A percentile compares a stretch with the other conserved stretches of the same genome.
Evolutionary conservation across 92 coral and sea anemone genomes (phyloP).

Genomic region (Galaxea fascicularis): DNA sequence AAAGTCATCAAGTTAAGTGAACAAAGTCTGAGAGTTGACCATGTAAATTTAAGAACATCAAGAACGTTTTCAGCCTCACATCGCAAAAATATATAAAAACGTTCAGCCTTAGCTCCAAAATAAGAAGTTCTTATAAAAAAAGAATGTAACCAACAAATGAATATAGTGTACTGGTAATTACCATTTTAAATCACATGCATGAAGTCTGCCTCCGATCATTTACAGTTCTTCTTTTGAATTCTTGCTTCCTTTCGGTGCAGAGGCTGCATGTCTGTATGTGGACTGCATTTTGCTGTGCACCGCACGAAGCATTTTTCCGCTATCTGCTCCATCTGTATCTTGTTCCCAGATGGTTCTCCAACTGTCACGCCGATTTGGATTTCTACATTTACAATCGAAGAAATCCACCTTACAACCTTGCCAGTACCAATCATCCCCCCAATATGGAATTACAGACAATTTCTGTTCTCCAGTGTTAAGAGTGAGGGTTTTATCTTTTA

Average conservation of each 20-base stretch:
- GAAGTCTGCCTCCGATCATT: neutral
- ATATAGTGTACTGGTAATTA: too few species aligned
- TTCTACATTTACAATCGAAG: neutral
- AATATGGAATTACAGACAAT: neutral
- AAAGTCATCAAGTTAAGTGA: too few species aligned
- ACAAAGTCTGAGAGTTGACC: too few species aligned
- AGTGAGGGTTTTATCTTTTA: neutral
- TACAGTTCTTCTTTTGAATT: neutral
- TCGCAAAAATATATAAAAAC: too few species aligned
- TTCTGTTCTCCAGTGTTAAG: neutral
- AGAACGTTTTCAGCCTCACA: too few species aligned
- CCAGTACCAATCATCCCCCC: neutral
- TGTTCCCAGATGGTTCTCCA: neutral
- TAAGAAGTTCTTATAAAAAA: too few species aligned
- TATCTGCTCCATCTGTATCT: neutral
- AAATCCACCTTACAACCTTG: neutral
- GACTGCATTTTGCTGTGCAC: neutral
- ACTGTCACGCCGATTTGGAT: neutral
- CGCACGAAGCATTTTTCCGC: neutral
- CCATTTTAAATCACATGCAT: neutral
- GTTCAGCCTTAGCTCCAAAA: too few species aligned
- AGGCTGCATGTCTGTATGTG: too few species aligned
- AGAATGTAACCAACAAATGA: neutral
- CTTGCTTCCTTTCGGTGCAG: neutral
- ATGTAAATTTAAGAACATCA: too few species aligned